These are phyloP conservation scores for Hafferia zeledoni DNA, from an alignment of 2,797 vertebrate genomes.

Conservation along the genomic window DNA sequence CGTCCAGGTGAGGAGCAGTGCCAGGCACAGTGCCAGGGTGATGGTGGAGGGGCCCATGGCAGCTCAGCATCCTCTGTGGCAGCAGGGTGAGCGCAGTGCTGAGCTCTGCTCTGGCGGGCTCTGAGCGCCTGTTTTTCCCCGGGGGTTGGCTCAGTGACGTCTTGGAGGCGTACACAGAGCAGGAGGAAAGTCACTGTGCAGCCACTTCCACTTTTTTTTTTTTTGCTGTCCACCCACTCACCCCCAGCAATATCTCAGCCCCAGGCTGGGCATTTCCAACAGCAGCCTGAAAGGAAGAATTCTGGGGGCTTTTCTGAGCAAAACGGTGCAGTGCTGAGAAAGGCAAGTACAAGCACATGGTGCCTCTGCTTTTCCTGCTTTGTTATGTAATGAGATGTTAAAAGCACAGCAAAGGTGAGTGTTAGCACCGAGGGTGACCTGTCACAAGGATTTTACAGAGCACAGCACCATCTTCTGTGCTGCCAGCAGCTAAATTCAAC, in stretches of 20 bases:
- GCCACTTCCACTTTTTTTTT: conserved; percentile 49
- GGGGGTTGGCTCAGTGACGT: conserved; percentile 59
- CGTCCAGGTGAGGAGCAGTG: not conserved
- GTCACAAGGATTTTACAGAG: not conserved
- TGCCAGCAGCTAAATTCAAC: not conserved
- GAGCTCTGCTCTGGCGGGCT: not conserved
- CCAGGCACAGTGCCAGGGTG: not conserved
- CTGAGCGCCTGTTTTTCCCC: not conserved
- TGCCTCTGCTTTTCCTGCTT: not conserved
- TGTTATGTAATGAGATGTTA: accelerated
- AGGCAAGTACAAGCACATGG: not conserved
- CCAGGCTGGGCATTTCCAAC: conserved; percentile 4
- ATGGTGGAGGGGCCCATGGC: not conserved
- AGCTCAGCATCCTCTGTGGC: not conserved
- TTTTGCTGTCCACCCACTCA: conserved; percentile 21
- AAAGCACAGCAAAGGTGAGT: not conserved
- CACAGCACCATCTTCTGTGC: not conserved
- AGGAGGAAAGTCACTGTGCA: not conserved
- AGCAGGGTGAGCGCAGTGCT: not conserved
- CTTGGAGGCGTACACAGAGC: not conserved
- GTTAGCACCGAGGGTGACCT: accelerated
- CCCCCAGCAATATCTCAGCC: not conserved
- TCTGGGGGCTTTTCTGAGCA: not conserved
- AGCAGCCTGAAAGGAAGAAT: not conserved
- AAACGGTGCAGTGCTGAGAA: accelerated